phyloP scores from a whole-genome alignment of 2,888 invertebrate species.

The Lottia gigantea region DNA sequence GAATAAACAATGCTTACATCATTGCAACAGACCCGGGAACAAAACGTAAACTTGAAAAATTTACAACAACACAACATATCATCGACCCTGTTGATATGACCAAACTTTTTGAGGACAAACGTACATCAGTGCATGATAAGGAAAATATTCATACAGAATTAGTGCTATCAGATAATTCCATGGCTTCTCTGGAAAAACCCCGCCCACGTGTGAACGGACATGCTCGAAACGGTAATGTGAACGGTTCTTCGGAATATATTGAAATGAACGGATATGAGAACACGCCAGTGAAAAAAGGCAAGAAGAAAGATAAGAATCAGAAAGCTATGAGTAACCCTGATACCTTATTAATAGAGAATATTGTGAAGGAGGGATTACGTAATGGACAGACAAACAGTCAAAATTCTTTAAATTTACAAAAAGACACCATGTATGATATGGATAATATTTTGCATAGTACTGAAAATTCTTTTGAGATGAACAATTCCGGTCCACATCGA shows the following conservation, averaged over 20 bases:
- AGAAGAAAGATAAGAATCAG: constrained; percentile 36
- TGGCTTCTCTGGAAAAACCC: constrained; percentile 15
- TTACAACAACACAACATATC: constrained; percentile 86
- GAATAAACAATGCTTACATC: constrained; percentile 93
- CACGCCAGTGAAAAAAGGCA: constrained; percentile 34
- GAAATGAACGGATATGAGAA: constrained; percentile 44
- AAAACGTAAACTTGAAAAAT: constrained; percentile 88
- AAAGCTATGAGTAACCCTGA: constrained; percentile 39
- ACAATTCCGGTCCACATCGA: constrained; percentile 79
- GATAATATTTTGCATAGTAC: constrained; percentile 40
- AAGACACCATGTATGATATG: constrained; percentile 31
- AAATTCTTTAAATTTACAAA: constrained; percentile 45
- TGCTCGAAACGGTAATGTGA: constrained; percentile 19
- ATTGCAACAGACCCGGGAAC: constrained; percentile 96
- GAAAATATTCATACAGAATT: constrained; percentile 24
- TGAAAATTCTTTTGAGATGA: constrained; percentile 45
- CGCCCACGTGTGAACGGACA: background rate
- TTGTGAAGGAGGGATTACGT: constrained; percentile 21
- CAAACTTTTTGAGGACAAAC: constrained; percentile 72
- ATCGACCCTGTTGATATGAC: constrained; percentile 95
- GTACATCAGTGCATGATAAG: constrained; percentile 25
- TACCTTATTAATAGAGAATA: constrained; percentile 46
- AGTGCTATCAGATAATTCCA: constrained; percentile 25
- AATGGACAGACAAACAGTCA: constrained; percentile 35
- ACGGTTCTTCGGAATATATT: constrained; percentile 24